Conservation (phyloP, 2,113 vertebrate species). For the Paedocypris sp. region DNA sequence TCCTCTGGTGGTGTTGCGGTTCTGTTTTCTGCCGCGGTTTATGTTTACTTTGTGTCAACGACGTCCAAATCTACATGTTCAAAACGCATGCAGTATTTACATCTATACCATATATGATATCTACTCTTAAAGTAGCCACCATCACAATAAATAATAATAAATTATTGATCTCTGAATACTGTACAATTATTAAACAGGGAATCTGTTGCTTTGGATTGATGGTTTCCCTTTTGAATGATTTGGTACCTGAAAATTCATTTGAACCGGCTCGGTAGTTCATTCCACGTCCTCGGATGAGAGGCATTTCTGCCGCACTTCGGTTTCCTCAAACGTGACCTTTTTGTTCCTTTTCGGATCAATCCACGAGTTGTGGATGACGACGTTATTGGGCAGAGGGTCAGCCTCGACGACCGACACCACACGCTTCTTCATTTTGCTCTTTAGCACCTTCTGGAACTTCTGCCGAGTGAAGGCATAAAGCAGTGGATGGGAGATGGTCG, state of each 20-base stretch:
- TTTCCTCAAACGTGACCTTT: conserved; percentile 85
- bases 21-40: conserved; percentile 35
- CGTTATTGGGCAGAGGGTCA: conserved; percentile 87
- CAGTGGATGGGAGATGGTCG: conserved; percentile 93
- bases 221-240: conserved; percentile 48
- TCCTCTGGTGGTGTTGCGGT: conserved; percentile 19
- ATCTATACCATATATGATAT: conserved; percentile 32
- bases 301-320: conserved; percentile 80
- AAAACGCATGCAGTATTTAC: conserved; percentile 37
- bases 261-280: conserved; percentile 35
- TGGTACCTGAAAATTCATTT: conserved; percentile 44
- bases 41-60: conserved; percentile 34
- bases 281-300: conserved; percentile 73
- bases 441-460: conserved; percentile 97
- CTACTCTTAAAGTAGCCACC: conserved; percentile 29
- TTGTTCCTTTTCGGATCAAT: conserved; percentile 94
- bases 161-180: conserved; percentile 26
- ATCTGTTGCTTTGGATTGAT: conserved; percentile 54
- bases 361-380: conserved; percentile 97
- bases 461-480: conserved; percentile 95
- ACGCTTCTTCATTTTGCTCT: conserved; percentile 98
- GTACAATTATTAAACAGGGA: conserved; percentile 45
- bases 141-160: conserved; percentile 46
- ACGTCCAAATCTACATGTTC: conserved; percentile 25
- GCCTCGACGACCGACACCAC: conserved; percentile 97